A percentile compares a stretch with the other conserved stretches of the same genome.
phyloP scores from a whole-genome alignment of 37 sponge, comb jelly and placozoan genomes.

The Aphrocallistes beatrix region DNA sequence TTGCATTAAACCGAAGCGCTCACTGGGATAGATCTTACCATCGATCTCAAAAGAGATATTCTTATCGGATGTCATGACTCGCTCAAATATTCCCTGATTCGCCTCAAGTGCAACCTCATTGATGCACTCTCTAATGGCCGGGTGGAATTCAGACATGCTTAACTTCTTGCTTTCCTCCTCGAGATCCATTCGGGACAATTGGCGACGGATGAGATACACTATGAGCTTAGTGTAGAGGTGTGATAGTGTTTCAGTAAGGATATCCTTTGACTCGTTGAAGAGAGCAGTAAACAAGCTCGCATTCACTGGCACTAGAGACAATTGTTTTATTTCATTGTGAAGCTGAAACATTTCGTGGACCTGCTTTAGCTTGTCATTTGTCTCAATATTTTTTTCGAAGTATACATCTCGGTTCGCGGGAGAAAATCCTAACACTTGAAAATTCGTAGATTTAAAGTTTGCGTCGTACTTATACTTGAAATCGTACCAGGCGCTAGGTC shows the following conservation, averaged over 20 bases:
- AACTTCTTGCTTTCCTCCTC: background rate
- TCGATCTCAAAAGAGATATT: too few species aligned
- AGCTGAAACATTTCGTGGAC: background rate
- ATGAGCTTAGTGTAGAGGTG: background rate
- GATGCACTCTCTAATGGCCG: background rate
- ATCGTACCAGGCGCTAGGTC: background rate
- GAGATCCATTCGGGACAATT: too few species aligned
- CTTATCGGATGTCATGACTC: background rate
- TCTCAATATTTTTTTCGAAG: background rate
- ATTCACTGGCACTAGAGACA: background rate
- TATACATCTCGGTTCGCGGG: background rate
- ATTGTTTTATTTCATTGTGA: background rate
- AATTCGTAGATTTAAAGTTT: background rate
- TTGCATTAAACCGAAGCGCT: too few species aligned
- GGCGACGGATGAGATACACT: background rate
- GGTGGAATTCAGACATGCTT: background rate
- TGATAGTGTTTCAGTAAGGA: background rate
- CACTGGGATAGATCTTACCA: too few species aligned
- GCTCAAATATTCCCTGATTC: background rate
- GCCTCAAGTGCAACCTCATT: background rate
- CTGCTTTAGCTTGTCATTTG: background rate
- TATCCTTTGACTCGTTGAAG: background rate
- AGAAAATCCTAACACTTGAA: background rate
- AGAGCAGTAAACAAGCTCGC: background rate
- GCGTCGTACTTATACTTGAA: background rate